Evolutionary conservation across 2,797 vertebrate species (phyloP), one percentile per base, ranked within the genome.

Genomic region (Rhinophrynus dorsalis): DNA sequence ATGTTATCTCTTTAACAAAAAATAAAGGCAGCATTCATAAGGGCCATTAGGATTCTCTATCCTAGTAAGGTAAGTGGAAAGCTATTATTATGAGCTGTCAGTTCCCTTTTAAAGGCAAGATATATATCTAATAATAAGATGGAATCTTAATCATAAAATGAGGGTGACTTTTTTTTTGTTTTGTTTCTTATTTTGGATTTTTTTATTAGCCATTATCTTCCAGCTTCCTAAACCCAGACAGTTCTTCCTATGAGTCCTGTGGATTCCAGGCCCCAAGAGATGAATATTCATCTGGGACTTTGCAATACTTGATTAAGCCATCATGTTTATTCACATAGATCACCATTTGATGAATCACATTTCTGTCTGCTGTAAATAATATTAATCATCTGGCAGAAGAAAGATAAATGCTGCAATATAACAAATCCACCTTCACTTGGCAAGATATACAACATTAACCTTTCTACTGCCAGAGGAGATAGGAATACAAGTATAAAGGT

Each of bases 271-370:
- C 17, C 24, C 23, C 17, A 6, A 54, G n/a, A 65, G n/a, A 60
- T 65, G 68, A 72, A 58, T 72, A 72, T 72, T 72, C 69, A 72
- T 72, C 0, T 5, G n/a, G 40, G 42, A 51, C 33, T 42, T 5
- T 27, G 33, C 33, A 51, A 58, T 50, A 29, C 51, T 35, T 72
- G 42, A 72, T 65, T 65, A 65, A 72, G 61, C 69, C 61, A 42
- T 72, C 69, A 72, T 72, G 61, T 72, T 72, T 65, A 65, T 72
- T 64, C 60, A 52, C 61, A 42, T 42, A 58, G 54, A 72, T 72
- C 32, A 29, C 33, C 24, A 37, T 45, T 37, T 65, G 69, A 72
- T 72, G 54, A 65, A 72, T 65, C 54, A 13, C 61, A n/a, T 40
- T 32, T 24, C 61, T 38, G 40, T 2, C 12, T 12, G 69, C 61